phyloP scores from a whole-genome alignment of 2,888 invertebrate species.

The Ophonus ardosiacus region DNA sequence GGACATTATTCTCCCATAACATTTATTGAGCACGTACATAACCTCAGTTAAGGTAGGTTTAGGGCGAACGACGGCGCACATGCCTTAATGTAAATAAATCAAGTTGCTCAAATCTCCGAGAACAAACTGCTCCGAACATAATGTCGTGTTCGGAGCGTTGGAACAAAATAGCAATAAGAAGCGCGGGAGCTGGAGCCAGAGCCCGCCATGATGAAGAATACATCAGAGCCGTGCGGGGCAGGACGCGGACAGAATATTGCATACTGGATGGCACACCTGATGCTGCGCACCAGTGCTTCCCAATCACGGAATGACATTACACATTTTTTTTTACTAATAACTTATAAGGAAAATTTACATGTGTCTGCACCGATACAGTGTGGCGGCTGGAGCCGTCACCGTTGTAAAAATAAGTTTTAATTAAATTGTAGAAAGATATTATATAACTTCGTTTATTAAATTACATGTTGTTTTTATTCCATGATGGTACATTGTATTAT shows the following conservation, averaged over 20 bases:
- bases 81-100: constrained; percentile 47
- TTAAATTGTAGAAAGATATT: too few relatives aligned
- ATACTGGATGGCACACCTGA: constrained; percentile 61
- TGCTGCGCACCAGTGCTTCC: constrained; percentile 40
- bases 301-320: neutral
- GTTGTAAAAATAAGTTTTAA: too few relatives aligned
- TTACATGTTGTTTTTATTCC: too few relatives aligned
- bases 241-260: constrained; percentile 52
- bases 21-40: neutral
- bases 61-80: neutral
- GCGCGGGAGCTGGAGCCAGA: neutral
- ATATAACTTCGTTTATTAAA: too few relatives aligned
- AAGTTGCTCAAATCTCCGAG: constrained; percentile 35
- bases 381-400: too few relatives aligned
- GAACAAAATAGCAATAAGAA: constrained; percentile 60
- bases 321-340: neutral
- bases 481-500: too few relatives aligned
- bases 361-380: neutral
- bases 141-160: constrained; percentile 45
- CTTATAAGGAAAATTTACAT: neutral
- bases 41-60: neutral
- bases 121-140: constrained; percentile 50
- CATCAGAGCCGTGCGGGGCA: neutral
- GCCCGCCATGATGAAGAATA: constrained; percentile 50
- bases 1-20: neutral